Evolutionary conservation across 2,888 invertebrate genomes (phyloP).

Genomic region (Lasius platythorax): DNA sequence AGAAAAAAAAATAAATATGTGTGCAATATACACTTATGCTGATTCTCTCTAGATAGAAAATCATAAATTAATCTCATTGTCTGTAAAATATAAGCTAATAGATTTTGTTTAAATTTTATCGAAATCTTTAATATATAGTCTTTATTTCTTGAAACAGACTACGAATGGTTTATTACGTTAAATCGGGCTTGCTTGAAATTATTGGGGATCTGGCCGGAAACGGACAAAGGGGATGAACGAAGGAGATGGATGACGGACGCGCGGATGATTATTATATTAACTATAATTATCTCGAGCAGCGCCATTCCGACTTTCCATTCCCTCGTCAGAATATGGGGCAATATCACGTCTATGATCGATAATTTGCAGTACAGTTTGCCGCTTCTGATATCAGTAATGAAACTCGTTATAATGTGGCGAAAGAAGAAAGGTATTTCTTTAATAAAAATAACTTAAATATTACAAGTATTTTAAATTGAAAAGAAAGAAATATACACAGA

Average conservation of each 20-base stretch:
- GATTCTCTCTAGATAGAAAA: not conserved
- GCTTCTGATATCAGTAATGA: conserved; percentile 27
- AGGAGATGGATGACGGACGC: not conserved
- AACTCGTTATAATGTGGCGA: conserved; percentile 6
- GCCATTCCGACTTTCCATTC: conserved; percentile 7
- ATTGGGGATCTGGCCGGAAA: conserved; percentile 54
- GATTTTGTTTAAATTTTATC: not conserved
- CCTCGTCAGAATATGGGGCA: conserved; percentile 15
- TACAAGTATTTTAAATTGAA: not conserved
- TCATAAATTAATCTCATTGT: not conserved
- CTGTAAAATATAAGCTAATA: not conserved
- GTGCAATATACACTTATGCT: not conserved
- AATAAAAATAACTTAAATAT: not conserved
- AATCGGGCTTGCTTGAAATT: conserved; percentile 30
- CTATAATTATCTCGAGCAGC: not conserved
- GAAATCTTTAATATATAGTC: not conserved
- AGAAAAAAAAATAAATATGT: not conserved
- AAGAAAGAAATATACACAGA: not conserved
- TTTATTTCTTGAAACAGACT: conserved; percentile 40
- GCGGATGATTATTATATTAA: not conserved
- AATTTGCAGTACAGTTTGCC: conserved; percentile 48
- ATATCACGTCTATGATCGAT: conserved; percentile 31
- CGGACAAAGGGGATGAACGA: not conserved
- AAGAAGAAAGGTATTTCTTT: conserved; percentile 40
- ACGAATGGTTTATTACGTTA: conserved; percentile 49